Evolutionary conservation across 2,797 vertebrate species (phyloP), one percentile per base, ranked within the genome.

Genomic region (Synanceia verrucosa): DNA sequence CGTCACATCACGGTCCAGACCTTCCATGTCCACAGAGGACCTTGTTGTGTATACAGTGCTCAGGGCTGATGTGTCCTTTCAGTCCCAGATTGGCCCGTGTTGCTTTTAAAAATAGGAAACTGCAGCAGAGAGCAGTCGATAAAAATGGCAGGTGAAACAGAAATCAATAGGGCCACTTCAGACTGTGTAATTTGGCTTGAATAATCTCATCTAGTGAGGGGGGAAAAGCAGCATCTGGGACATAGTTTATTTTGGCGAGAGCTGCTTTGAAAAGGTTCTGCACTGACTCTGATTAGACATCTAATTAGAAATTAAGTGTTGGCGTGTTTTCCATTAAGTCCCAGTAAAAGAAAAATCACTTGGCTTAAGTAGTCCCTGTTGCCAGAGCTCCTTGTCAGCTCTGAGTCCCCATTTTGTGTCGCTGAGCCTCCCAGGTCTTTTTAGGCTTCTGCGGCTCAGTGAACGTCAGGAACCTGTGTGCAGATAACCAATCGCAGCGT

Each of bases 231-330:
- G 39, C 29, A 9, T 13, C 71, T 48, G 28, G 65, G 70, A 77
- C 43, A 19, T 41, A 67, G 73, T 88, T 89, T 82, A 71, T 69
- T 75, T 76, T 72, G 37, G 70, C 62, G 67, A 69, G 77, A 61
- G 70, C 65, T 37, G 69, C 83, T 86, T 82, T 87, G 75, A 85
- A 83, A 85, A 84, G 85, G 84, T 79, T 85, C 80, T 71, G 37
- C 37, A 36, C 67, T 46, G 56, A 64, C 68, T 83, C 56, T 85
- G 85, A 91, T 91, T 84, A 88, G 70, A 81, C 75, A 88, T 81
- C 80, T 90, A 89, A 93, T 92, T 92, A 84, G 70, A 83, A 88
- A 85, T 87, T 58, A 89, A 90, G 89, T 84, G 82, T 81, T 85
- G 55, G 71, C 89, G 69, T 89, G 73, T 91, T 91, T 91, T 87